Evolutionary conservation across 2,113 vertebrate species (phyloP).

Genomic region (Sander vitreus): DNA sequence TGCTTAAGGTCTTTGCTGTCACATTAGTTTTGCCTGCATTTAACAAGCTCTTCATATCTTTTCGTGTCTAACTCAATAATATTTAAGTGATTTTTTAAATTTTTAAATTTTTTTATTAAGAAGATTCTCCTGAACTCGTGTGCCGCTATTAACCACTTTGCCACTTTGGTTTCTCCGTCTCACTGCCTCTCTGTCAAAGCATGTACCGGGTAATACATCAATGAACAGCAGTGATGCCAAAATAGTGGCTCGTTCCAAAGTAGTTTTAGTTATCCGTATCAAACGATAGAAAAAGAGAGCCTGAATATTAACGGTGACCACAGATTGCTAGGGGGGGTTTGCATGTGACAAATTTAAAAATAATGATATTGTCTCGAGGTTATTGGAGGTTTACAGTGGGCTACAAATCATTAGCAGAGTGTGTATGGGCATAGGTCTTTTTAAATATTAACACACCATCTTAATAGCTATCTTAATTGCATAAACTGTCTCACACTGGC

Average conservation of each 20-base stretch:
- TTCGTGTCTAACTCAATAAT: slow-evolving; percentile 24
- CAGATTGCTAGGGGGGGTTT: not conserved
- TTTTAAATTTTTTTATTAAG: not conserved
- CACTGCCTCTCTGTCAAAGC: not conserved
- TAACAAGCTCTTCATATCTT: slow-evolving; percentile 42
- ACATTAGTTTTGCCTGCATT: slow-evolving; percentile 43
- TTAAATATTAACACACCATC: slow-evolving; percentile 46
- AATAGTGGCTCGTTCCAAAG: slow-evolving; percentile 23
- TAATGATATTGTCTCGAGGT: not conserved
- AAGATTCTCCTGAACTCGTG: slow-evolving; percentile 4
- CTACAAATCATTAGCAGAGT: not conserved
- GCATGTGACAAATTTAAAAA: not conserved
- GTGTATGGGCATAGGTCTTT: slow-evolving; percentile 11
- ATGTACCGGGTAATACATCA: not conserved
- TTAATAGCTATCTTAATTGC: slow-evolving; percentile 44
- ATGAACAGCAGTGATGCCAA: not conserved
- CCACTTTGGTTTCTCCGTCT: slow-evolving; percentile 1
- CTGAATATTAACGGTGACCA: not conserved
- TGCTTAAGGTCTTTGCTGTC: slow-evolving; percentile 53
- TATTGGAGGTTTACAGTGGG: slow-evolving; percentile 1
- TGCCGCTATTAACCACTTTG: not conserved
- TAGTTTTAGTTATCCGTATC: not conserved
- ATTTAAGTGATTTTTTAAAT: slow-evolving; percentile 37
- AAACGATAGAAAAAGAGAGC: not conserved
- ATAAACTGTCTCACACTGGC: slow-evolving; percentile 33